phyloP scores from a whole-genome alignment of 2,888 invertebrate species.

The Atrina japonica region DNA sequence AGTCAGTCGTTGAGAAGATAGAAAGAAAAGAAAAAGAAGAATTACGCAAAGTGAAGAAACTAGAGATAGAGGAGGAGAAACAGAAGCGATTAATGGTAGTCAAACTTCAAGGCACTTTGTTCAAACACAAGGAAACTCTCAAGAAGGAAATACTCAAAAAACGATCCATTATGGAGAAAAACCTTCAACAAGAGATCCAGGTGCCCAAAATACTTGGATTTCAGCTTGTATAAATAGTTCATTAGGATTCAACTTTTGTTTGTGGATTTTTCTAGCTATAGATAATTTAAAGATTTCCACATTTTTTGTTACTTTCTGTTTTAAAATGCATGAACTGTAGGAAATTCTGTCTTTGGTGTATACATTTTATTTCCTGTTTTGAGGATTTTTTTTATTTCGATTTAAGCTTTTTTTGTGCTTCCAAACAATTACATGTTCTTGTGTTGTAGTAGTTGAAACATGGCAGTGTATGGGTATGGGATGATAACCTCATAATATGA shows the following conservation, averaged over 20 bases:
- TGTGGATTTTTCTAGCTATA: no score
- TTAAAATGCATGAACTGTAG: no score
- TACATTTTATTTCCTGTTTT: neutral
- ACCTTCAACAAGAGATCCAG: conserved; percentile 93
- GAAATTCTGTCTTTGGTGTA: neutral
- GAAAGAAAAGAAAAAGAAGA: conserved; percentile 79
- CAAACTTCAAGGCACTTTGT: conserved; percentile 88
- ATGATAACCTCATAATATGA: no score
- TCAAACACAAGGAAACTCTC: conserved; percentile 93
- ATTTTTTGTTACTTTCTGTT: neutral
- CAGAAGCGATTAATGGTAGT: conserved; percentile 83
- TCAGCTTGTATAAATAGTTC: neutral
- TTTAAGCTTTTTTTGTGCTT: no score
- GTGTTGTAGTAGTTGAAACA: no score
- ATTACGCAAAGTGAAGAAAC: conserved; percentile 74
- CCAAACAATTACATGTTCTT: no score
- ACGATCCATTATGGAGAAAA: conserved; percentile 86
- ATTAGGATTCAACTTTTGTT: no score
- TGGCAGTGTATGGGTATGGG: no score
- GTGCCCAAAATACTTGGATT: conserved; percentile 56
- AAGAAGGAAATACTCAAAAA: conserved; percentile 97
- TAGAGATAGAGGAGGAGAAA: conserved; percentile 82
- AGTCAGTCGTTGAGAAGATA: conserved; percentile 79
- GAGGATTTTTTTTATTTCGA: no score
- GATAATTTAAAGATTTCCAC: no score